A percentile compares a stretch with the other conserved stretches of the same genome.
Conservation (phyloP, 2,113 vertebrate genomes). For the Sapajus apella region DNA sequence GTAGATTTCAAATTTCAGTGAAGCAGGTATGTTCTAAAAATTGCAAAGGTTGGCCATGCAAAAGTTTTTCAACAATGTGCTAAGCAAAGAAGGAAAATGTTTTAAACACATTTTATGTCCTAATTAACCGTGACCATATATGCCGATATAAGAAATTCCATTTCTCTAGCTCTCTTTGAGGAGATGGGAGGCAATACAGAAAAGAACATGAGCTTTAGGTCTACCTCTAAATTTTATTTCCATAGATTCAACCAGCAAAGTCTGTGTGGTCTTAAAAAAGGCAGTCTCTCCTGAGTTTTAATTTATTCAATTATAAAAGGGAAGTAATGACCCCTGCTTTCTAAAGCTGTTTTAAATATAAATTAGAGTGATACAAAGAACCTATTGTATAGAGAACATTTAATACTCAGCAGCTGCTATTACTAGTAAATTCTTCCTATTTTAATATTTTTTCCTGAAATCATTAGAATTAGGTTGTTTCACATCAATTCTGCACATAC, state of each 20-base stretch:
- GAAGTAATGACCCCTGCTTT: neutral
- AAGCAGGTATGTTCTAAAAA: neutral
- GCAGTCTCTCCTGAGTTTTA: neutral
- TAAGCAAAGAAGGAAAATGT: neutral
- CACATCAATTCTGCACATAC: neutral
- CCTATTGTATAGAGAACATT: neutral
- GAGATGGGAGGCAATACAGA: neutral
- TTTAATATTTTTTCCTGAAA: neutral
- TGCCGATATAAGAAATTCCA: neutral
- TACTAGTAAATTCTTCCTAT: neutral
- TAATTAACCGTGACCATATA: neutral
- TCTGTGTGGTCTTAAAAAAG: neutral
- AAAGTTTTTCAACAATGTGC: neutral
- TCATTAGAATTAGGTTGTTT: neutral
- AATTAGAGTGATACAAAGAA: neutral
- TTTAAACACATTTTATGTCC: neutral
- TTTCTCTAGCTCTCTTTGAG: neutral
- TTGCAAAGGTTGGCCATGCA: neutral
- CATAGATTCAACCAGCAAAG: neutral
- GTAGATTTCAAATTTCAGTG: neutral
- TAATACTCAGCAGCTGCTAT: neutral
- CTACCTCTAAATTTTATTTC: neutral
- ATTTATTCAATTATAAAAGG: neutral
- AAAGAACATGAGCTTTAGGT: neutral
- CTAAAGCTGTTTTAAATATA: neutral